Percentiles rank a stretch among this genome's conserved stretches.
Conservation (phyloP, 2,797 vertebrate species). For the Betta splendens region DNA sequence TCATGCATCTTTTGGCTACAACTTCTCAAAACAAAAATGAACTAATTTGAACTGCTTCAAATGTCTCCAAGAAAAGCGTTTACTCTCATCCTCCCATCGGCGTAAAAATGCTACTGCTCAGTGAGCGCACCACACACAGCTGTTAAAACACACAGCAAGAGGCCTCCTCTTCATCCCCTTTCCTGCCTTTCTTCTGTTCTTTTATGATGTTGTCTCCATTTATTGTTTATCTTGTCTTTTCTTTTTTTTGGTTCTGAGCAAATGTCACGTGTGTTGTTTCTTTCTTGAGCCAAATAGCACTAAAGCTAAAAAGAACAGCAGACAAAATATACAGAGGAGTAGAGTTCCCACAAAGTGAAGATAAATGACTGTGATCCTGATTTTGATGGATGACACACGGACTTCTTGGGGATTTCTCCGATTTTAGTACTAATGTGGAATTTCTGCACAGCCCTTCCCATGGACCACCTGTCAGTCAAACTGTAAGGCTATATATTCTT, state of each 20-base stretch:
- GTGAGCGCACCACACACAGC: constrained; percentile 59
- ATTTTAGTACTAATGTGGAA: constrained; percentile 15
- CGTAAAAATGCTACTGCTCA: constrained; percentile 13
- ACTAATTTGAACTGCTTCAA: not conserved
- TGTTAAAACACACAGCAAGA: constrained; percentile 73
- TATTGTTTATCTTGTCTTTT: constrained; percentile 25
- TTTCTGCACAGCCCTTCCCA: constrained; percentile 15
- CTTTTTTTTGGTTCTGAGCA: constrained; percentile 26
- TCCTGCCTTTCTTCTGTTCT: constrained; percentile 44
- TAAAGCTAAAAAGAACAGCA: constrained; percentile 42
- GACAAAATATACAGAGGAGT: constrained; percentile 31
- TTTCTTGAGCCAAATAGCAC: constrained; percentile 48
- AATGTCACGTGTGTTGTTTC: constrained; percentile 63
- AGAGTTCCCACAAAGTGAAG: constrained; percentile 21
- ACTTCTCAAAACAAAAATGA: not conserved
- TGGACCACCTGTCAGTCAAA: constrained; percentile 22
- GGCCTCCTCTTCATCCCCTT: constrained; percentile 44
- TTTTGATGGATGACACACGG: constrained; percentile 18
- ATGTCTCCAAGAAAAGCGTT: not conserved
- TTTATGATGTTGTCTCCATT: constrained; percentile 35
- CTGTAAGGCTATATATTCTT: not conserved
- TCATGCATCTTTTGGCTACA: constrained; percentile 4
- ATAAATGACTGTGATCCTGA: constrained; percentile 25
- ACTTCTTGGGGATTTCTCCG: constrained; percentile 9
- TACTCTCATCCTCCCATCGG: constrained; percentile 28